A percentile compares a stretch with the other conserved stretches of the same genome.
Evolutionary conservation across 2,888 invertebrate species (phyloP).

Genomic region (Brachylomia viminalis): DNA sequence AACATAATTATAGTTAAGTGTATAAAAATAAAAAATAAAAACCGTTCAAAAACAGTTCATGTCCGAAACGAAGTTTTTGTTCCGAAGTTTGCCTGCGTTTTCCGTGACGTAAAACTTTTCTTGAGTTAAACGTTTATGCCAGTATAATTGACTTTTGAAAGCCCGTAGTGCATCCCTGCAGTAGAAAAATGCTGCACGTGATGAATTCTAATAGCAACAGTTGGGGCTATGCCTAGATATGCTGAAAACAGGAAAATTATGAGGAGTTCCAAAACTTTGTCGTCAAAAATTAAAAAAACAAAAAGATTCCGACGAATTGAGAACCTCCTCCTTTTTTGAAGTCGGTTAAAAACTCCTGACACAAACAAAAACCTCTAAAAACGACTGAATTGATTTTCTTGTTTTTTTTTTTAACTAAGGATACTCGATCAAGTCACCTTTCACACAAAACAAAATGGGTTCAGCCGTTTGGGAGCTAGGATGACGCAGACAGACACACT

Average conservation of each 20-base stretch:
- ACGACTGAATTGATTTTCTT: too few species aligned
- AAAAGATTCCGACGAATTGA: too few species aligned
- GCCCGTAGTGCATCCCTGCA: conserved; percentile 21
- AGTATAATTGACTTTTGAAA: conserved; percentile 45
- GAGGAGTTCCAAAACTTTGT: background rate
- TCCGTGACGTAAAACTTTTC: conserved; percentile 31
- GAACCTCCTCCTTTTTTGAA: too few species aligned
- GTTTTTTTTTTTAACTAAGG: too few species aligned
- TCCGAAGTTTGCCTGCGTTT: conserved; percentile 20
- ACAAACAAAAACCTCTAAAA: too few species aligned
- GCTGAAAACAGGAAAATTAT: background rate
- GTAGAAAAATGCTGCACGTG: conserved; percentile 9
- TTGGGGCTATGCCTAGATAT: background rate
- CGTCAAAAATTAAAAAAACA: background rate
- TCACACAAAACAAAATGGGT: too few species aligned
- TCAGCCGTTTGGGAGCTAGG: too few species aligned
- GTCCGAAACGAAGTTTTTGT: conserved; percentile 18
- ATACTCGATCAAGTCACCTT: too few species aligned
- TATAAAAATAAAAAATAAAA: conserved; percentile 14
- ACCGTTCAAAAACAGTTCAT: conserved; percentile 10
- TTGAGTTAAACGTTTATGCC: conserved; percentile 20
- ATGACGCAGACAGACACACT: too few species aligned
- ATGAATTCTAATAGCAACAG: background rate
- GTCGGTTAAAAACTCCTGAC: too few species aligned
- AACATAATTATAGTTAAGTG: background rate